Evolutionary conservation across 2,113 vertebrate genomes (phyloP), one percentile per base, ranked within the genome.

Genomic region (Copsychus sechellarum): DNA sequence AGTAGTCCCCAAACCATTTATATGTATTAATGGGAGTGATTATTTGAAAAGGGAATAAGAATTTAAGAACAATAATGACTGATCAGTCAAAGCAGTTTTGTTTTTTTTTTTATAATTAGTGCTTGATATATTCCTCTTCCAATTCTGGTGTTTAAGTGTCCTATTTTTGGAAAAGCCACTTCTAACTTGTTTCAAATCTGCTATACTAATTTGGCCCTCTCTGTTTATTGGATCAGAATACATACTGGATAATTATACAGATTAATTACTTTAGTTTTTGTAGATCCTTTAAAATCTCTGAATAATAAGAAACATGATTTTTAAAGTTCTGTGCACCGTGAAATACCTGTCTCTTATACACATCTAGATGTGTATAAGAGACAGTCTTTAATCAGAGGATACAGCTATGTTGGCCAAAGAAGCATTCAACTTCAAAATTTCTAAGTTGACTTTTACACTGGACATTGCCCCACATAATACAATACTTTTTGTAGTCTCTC

Each of bases 361-460:
- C n/a, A n/a, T n/a, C n/a, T n/a, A n/a, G n/a, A n/a, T n/a, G n/a
- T n/a, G n/a, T n/a, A n/a, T n/a, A n/a, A n/a, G n/a, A n/a, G n/a
- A n/a, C n/a, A n/a, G n/a, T n/a, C n/a, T n/a, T n/a, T 5, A 0
- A 17, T 31, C 1, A 1, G 6, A 80, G 4, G 5, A 33, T 65
- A 64, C 2, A 64, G 20, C 31, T 69, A 47, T 24, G 24, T 65
- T 65, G 18, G 13, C 56, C 11, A 43, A 81, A 81, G 72, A 80
- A 9, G 0, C 1, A 2, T 45, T 79, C 21, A 58, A 8, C 20
- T 64, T 67, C 31, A 70, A 29, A 81, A 53, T 73, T 69, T 86
- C 17, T 21, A 51, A 65, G 22, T 1, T 70, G 11, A 42, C 1
- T 5, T 81, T 61, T 73, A 48, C 20, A 8, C 6, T 40, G n/a